Evolutionary conservation across 2,888 invertebrate species (phyloP), one percentile per base, ranked within the genome.

Genomic region (Torymus tubicola): DNA sequence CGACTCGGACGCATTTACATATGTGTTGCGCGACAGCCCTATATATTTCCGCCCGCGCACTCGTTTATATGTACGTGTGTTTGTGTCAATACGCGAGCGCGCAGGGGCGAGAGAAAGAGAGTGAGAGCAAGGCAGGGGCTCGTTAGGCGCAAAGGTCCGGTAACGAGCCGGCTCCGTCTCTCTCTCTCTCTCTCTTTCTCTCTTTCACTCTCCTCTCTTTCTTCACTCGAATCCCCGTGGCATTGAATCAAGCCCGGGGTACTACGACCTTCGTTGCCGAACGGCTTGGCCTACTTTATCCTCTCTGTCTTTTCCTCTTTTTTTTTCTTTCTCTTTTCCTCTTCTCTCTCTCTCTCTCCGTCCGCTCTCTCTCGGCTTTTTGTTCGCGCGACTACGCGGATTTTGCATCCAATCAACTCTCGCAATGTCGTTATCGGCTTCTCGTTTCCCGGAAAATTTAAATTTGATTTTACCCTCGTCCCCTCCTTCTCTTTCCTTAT

Each of bases 121-220:
- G 57, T 4, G 11, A n/a, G 13, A 1, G 58, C 50, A 11, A 21
- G 5, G 52, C 60, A 11, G n/a, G 58, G 78, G 80, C 80, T 84
- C 85, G 83, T 83, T 82, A 83, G 82, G 81, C 83, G 75, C 81
- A 72, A 80, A 82, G 83, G 78, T 81, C 83, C 78, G 81, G 82
- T 83, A 84, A 84, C 83, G 83, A 83, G 83, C 78, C 83, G 78
- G 80, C 82, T 83, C 81, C 81, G 18, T 85, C 81, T 82, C 82
- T 78, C 78, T 76, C 83, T 82, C 74, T 58, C 14, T 14, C 42
- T 65, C 81, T 80, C 82, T 21, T 21, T 78, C 78, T 76, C 83
- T 82, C 74, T 58, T 14, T n/a, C 42, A 57, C 81, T 80, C 82
- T 78, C 78, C 82, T 80, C 81, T 83, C 82, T 79, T 80, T 74